Base-by-base conservation (phyloP, 2,113 vertebrate genomes). In the Ammospiza nelsoni region DNA sequence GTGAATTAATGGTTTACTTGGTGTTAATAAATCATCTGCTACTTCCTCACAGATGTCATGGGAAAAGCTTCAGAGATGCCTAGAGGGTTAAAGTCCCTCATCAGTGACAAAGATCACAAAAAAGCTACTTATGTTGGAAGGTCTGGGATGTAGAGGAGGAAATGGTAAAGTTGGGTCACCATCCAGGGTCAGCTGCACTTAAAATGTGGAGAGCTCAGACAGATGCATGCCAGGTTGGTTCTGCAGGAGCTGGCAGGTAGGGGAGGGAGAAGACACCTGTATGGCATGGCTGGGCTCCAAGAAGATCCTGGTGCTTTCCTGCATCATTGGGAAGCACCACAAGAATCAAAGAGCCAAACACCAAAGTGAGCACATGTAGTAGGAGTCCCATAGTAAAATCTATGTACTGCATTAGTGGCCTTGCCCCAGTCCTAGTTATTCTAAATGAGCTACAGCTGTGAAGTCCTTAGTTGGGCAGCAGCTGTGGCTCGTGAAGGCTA, bases 1-100 rank as follows among this genome's bases (percentile, higher is more conserved):
- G 39, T 4, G 6, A 87, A 92, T 86, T 79, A 96, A 94, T 85
- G 62, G 68, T 84, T 96, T 90, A 66, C 66, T 86, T 87, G 55
- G 54, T 51, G 67, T 63, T 83, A 96, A 97, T 94, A 85, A 96
- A 96, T 94, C 43, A 84, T 81, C 46, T 85, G 27, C 57, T 87
- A 55, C 67, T 96, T 95, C 88, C 81, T 91, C 55, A 31, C 79
- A 51, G 81, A 74, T 90, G 75, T 91, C 83, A 72, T 35, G 67
- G 74, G 66, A 94, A 96, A 95, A 28, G 7, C 37, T 81, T 66
- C 27, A 71, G 72, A 23, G 62, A 54, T 48, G 49, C 44, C 77
- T 51, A 73, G 41, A 63, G 87, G 63, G 65, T 39, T 35, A 87
- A 81, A 71, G 58, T 73, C 79, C 63, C 22, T 92, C 82, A 67